These are phyloP conservation scores for Taurulus bubalis DNA, from an alignment of 2,113 vertebrate species.

Conservation along the genomic window DNA sequence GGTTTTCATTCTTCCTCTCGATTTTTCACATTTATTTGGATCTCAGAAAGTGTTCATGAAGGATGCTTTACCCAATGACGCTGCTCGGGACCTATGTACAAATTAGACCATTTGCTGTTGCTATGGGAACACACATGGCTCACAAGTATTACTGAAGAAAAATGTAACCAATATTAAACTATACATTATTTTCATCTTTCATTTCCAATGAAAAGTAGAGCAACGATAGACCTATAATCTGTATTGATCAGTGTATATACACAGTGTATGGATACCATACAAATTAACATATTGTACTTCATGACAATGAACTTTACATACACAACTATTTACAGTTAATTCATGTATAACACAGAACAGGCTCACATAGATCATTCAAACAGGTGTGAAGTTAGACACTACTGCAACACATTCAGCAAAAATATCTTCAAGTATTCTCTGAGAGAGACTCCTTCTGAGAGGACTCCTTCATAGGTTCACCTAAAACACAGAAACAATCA, in stretches of 20 bases:
- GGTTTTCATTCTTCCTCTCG: background rate
- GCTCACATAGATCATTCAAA: constrained; percentile 25
- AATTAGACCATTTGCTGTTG: background rate
- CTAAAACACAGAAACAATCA: constrained; percentile 59
- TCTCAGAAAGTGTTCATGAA: background rate
- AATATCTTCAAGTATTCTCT: constrained; percentile 71
- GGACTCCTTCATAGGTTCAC: constrained; percentile 56
- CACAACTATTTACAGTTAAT: constrained; percentile 51
- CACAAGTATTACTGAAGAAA: constrained; percentile 3
- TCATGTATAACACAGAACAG: constrained; percentile 32
- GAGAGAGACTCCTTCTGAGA: no score
- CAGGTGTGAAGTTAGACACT: constrained; percentile 13
- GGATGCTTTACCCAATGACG: background rate
- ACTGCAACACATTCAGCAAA: constrained; percentile 50
- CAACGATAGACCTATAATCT: background rate
- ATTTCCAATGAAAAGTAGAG: constrained; percentile 12
- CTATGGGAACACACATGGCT: background rate
- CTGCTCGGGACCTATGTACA: background rate
- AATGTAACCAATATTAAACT: background rate
- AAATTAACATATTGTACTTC: constrained; percentile 32
- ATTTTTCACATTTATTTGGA: constrained; percentile 38
- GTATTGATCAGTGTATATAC: constrained; percentile 27
- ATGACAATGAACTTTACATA: constrained; percentile 37
- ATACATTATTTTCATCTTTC: background rate
- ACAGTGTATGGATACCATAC: constrained; percentile 58